Evolutionary conservation across 30 jellyfish, hydroid and myxozoan genomes (phyloP), one percentile per base, ranked within the genome.

Genomic region (Aurelia coerulea): DNA sequence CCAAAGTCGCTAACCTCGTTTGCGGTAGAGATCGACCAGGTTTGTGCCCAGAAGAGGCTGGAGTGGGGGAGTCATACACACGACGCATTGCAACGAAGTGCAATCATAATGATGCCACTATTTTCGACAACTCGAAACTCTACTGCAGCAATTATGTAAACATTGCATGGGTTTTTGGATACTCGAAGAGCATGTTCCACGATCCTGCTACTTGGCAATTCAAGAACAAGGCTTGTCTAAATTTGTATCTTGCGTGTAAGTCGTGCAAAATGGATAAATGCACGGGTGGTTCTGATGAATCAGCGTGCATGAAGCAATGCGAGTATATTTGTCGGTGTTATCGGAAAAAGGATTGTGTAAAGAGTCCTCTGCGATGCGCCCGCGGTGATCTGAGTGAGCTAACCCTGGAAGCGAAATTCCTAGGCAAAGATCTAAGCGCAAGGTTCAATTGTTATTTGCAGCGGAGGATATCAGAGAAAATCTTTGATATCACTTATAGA

Each of bases 381-480:
- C 56, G 29, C 3, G 91, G 91, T 82, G 91, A 82, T 52, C 23
- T 82, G 52, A 82, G 79, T 29, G 78, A 52, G 51, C 72, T 73
- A 54, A 62, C 35, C 14, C 62, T 82, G 18, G 34, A 54, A 35
- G 56, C 62, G 41, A 16, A 18, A 73, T 69, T 82, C 63, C 8
- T 12, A 7, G 73, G 29, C 9, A 67, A 39, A 41, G 83, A 80
- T 80, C 62, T 80, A 18, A 23, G 64, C 23, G 58, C 14, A 41
- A 67, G 88, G 62, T 82, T 82, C 59, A 82, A 82, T 35, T 82
- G 91, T 34, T 82, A 82, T 59, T 37, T 82, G 68, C 37, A 69
- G 68, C 66, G 81, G 32, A 41, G 54, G 15, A 14, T 69, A 41
- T 76, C 91, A 4, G 68, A 51, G n/a, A 82, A n/a, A 56, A 15